phyloP scores from a whole-genome alignment of 1,140 invertebrate species.

The Cecropterus lyciades region DNA sequence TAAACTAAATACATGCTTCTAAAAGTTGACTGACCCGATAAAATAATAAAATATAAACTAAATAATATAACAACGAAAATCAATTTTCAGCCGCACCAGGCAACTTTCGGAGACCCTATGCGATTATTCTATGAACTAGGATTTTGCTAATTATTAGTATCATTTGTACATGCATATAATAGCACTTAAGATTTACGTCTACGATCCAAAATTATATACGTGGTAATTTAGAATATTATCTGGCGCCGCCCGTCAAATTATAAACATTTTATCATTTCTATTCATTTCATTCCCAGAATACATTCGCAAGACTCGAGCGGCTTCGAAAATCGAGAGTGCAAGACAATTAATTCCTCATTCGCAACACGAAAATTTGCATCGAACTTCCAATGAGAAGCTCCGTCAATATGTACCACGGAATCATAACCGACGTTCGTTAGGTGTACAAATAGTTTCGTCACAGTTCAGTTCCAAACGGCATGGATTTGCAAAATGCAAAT shows the following conservation, averaged over 20 bases:
- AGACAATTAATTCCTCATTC: background rate
- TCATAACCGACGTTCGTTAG: background rate
- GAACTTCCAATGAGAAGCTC: slow-evolving; percentile 1
- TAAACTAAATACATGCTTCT: slow-evolving; percentile 60
- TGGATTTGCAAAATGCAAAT: slow-evolving; percentile 1
- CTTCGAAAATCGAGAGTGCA: slow-evolving; percentile 12
- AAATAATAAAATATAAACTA: slow-evolving; percentile 77
- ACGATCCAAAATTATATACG: slow-evolving; percentile 64
- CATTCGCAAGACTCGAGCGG: slow-evolving; percentile 3
- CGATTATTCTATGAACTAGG: slow-evolving; percentile 60
- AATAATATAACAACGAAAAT: slow-evolving; percentile 76
- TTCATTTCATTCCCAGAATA: slow-evolving; percentile 4
- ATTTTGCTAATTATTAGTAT: slow-evolving; percentile 74
- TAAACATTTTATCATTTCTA: background rate
- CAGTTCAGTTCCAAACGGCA: slow-evolving; percentile 8
- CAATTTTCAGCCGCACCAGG: slow-evolving; percentile 58
- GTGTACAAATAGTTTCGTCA: background rate
- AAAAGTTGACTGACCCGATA: slow-evolving; percentile 69
- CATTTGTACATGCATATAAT: slow-evolving; percentile 78
- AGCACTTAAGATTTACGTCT: slow-evolving; percentile 69
- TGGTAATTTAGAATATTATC: slow-evolving; percentile 73
- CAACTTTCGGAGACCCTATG: slow-evolving; percentile 54
- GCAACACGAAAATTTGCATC: slow-evolving; percentile 20
- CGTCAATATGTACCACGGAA: slow-evolving; percentile 1
- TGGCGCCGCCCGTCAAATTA: slow-evolving; percentile 16